Evolutionary conservation across 1,140 invertebrate species (phyloP).

Genomic region (Wasmannia auropunctata): DNA sequence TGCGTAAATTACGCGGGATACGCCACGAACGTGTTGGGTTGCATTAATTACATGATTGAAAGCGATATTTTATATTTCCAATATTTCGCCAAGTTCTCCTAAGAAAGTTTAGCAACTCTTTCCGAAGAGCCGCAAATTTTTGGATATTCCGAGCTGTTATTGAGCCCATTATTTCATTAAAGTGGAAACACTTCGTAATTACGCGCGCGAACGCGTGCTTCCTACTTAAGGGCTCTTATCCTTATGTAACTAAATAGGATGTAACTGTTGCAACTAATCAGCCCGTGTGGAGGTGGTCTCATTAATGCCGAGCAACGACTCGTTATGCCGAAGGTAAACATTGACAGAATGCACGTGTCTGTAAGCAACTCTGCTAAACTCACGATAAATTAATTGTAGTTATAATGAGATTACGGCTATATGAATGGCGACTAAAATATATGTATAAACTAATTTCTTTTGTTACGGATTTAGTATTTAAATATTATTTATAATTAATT

Average conservation of each 20-base stretch:
- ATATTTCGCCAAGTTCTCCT: not conserved
- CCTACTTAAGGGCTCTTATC: slow-evolving; percentile 58
- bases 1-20: not conserved
- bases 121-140: not conserved
- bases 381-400: not conserved
- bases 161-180: slow-evolving; percentile 12
- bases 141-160: not conserved
- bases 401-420: not conserved
- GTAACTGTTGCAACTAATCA: slow-evolving; percentile 68
- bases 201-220: slow-evolving; percentile 41
- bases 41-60: not conserved
- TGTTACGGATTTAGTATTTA: not conserved
- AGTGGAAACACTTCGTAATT: slow-evolving; percentile 53
- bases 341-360: slow-evolving; percentile 2
- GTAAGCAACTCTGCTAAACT: not conserved
- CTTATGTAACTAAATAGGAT: slow-evolving; percentile 68
- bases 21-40: not conserved
- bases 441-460: not conserved
- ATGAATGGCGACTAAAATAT: not conserved
- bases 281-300: slow-evolving; percentile 12
- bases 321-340: slow-evolving; percentile 19
- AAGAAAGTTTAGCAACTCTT: not conserved
- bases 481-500: not conserved
- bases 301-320: slow-evolving; percentile 35
- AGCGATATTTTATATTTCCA: not conserved